Evolutionary conservation across 2,113 vertebrate species (phyloP), one percentile per base, ranked within the genome.

Genomic region (Bagarius yarrelli): DNA sequence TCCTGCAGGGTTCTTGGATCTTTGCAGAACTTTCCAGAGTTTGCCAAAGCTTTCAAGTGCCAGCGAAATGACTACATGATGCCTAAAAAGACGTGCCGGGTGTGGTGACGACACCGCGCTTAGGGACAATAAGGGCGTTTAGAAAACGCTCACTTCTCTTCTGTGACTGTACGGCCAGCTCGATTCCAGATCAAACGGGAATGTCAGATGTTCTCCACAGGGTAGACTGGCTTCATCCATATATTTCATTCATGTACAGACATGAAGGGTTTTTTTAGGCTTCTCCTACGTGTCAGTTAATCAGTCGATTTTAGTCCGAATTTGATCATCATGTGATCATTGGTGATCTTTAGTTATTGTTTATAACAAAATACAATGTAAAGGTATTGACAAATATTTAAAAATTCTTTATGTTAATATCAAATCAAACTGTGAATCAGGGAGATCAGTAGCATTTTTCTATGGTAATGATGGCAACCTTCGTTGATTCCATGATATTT

Each of bases 11-110:
- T 99, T 55, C 91, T 99, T 30, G 97, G 96, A 40, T 95, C 96
- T 9, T 87, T 99, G 85, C 97, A 98, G 89, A 99, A 98, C 88
- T 97, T 95, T 5, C 94, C 89, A 0, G 96, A 97, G 86, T 99
- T 99, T 87, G 92, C 96, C 78, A 94, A 96, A 91, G 96, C 94
- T 27, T 98, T 97, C 86, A 90, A 90, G 4, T 99, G 97, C 90
- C 91, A 63, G 82, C 90, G 91, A 12, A 89, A 88, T 25, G 89
- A 92, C 84, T 91, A 92, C 85, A 98, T 98, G 97, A 90, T 95
- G 75, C 95, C 96, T 73, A 87, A 91, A 60, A 92, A 93, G 6
- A 93, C 94, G 72, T 99, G 97, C 84, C 94, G 92, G 0, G 94
- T 98, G 14, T 98, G 97, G 97, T 99, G 93, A 97, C 88, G 71